Base-by-base conservation (phyloP, 2,113 vertebrate genomes). In the Apeltes quadracus region DNA sequence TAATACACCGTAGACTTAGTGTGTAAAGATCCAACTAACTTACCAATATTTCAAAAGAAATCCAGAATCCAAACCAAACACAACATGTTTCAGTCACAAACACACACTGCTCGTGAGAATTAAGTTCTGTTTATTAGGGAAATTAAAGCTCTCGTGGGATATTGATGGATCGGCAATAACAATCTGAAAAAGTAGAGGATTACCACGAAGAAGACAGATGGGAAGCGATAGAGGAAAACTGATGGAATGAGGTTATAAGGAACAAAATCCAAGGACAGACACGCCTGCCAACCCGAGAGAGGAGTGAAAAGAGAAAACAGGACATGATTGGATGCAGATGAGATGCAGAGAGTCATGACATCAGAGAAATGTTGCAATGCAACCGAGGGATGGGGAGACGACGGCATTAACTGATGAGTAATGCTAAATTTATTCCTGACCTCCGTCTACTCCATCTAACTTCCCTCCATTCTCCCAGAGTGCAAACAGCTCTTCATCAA, bases 281-380 rank as follows among this genome's bases (percentile, higher is more conserved):
- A 72, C 4, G 73, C 62, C 48, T 23, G 54, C 7, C 0, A 81
- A 85, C 72, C 76, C 74, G 71, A 65, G 78, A 61, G 53, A 58
- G 63, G 53, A 84, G 79, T 80, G 69, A 72, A 72, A 67, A 62
- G 78, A 89, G 83, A 90, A 61, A 89, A 90, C 82, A 71, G 65
- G 76, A 79, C 56, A 74, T 54, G 72, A 75, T 78, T 64, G 84
- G 84, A 86, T 91, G 89, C 84, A 90, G 86, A 90, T 89, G 85
- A 84, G 88, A 89, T 88, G 86, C 85, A 88, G 80, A 85, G 73
- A 81, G 61, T 63, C 76, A 85, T 90, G 89, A 89, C 89, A 90
- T 88, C 85, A 91, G 83, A 78, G 77, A 48, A 77, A 58, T n/a
- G n/a, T n/a, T n/a, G 82, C 46, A 51, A 71, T 16, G 76, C 79